These are phyloP conservation scores for Gymnobelideus leadbeateri DNA, from an alignment of 2,113 vertebrate genomes.

Conservation along the genomic window DNA sequence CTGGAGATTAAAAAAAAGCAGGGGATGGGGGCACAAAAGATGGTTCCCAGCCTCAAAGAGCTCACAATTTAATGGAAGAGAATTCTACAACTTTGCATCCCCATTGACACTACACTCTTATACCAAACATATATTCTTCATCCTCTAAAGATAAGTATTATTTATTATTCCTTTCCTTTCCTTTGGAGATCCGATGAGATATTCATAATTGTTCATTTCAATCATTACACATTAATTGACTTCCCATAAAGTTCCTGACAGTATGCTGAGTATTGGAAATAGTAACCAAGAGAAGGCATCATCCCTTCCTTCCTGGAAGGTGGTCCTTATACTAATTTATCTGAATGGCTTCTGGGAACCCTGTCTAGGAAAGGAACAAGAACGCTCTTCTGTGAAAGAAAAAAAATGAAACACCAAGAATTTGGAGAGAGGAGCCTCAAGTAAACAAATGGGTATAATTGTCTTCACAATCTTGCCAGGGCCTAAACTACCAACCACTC, in stretches of 20 bases:
- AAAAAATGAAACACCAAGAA: not conserved
- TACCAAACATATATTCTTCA: not conserved
- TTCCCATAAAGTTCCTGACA: not conserved
- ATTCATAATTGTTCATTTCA: not conserved
- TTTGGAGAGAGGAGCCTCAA: not conserved
- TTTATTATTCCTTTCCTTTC: too few species aligned
- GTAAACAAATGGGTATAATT: not conserved
- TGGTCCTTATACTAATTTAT: not conserved
- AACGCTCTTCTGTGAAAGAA: not conserved
- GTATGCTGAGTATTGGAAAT: not conserved
- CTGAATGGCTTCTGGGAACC: not conserved
- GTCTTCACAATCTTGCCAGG: not conserved
- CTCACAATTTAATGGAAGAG: not conserved
- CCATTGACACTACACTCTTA: not conserved
- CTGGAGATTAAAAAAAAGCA: not conserved
- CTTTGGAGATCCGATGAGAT: not conserved
- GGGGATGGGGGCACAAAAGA: too few species aligned
- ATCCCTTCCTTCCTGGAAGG: not conserved
- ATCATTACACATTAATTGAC: not conserved
- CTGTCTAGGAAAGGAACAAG: too few species aligned
- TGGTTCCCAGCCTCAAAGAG: not conserved
- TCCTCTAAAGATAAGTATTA: not conserved
- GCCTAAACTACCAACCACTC: not conserved
- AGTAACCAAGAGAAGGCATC: not conserved
- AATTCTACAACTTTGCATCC: not conserved